Percentiles rank a stretch among this genome's conserved stretches.
Conservation (phyloP, 2,797 vertebrate genomes). For the Nannoperca australis region DNA sequence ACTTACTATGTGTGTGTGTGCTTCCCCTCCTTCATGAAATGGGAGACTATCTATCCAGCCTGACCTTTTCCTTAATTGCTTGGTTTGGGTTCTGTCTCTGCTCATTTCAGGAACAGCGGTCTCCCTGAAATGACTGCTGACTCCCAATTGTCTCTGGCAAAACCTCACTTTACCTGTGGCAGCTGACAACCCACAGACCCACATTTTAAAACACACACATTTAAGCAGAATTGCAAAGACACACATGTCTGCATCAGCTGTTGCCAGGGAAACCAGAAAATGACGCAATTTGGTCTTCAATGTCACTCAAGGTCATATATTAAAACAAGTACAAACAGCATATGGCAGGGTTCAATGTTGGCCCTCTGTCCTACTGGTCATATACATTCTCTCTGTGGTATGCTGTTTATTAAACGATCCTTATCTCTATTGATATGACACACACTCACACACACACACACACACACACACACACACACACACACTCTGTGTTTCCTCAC, state of each 20-base stretch:
- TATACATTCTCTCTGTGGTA: background rate
- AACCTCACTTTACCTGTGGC: conserved; percentile 66
- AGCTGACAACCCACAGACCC: conserved; percentile 52
- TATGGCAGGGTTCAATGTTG: background rate
- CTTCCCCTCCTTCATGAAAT: conserved; percentile 59
- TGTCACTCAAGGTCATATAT: conserved; percentile 56
- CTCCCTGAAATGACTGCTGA: conserved; percentile 74
- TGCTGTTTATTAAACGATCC: background rate
- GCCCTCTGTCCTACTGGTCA: background rate
- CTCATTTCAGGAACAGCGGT: conserved; percentile 68
- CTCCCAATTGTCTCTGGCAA: conserved; percentile 75
- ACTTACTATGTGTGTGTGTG: conserved; percentile 25
- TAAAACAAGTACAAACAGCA: background rate
- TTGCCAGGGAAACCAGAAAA: conserved; percentile 47
- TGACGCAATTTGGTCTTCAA: conserved; percentile 41
- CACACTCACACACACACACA: background rate
- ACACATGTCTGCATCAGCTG: conserved; percentile 12
- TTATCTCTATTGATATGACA: conserved; percentile 1
- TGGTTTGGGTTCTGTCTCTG: conserved; percentile 75
- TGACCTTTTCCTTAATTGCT: conserved; percentile 85
- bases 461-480: too few species aligned
- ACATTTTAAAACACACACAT: conserved; percentile 34
- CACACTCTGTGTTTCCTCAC: background rate
- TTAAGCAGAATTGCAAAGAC: conserved; percentile 32
- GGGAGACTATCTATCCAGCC: conserved; percentile 74